Percentiles rank a stretch among this genome's conserved stretches.
Evolutionary conservation across 1,140 invertebrate species (phyloP).

Genomic region (Bathynomus jamesi): DNA sequence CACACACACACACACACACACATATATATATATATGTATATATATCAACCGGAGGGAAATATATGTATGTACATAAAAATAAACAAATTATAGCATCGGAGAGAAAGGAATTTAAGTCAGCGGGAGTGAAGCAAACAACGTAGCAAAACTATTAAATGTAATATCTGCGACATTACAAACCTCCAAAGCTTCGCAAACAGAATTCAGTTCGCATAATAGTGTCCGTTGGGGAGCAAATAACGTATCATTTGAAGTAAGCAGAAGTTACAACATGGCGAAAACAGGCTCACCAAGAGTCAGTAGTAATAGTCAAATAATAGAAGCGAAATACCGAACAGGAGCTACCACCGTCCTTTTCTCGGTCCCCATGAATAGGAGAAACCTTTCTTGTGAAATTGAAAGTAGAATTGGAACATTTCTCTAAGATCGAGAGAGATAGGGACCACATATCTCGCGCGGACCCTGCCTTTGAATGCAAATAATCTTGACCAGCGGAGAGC

Average conservation of each 20-base stretch:
- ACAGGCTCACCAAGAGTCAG: not conserved
- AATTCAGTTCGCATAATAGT: not conserved
- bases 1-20: not conserved
- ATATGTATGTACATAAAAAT: not conserved
- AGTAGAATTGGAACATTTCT: not conserved
- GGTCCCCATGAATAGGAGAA: not conserved
- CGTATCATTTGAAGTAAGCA: not conserved
- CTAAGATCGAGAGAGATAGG: not conserved
- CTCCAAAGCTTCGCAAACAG: not conserved
- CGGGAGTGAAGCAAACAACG: not conserved
- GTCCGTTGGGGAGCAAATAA: not conserved
- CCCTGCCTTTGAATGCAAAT: not conserved
- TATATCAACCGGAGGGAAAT: not conserved
- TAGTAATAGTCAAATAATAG: not conserved
- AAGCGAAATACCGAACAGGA: not conserved
- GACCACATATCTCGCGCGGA: not conserved
- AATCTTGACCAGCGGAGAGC: not conserved
- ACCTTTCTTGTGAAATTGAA: conserved; percentile 1
- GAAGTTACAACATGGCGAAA: not conserved
- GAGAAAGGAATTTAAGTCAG: not conserved
- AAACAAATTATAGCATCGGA: not conserved
- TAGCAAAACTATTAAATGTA: not conserved
- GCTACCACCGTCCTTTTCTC: not conserved
- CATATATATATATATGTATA: not conserved
- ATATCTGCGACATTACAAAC: too few species aligned